A percentile compares a stretch with the other conserved stretches of the same genome.
phyloP scores from a whole-genome alignment of 1,140 invertebrate genomes.

The Drosophila melanica region DNA sequence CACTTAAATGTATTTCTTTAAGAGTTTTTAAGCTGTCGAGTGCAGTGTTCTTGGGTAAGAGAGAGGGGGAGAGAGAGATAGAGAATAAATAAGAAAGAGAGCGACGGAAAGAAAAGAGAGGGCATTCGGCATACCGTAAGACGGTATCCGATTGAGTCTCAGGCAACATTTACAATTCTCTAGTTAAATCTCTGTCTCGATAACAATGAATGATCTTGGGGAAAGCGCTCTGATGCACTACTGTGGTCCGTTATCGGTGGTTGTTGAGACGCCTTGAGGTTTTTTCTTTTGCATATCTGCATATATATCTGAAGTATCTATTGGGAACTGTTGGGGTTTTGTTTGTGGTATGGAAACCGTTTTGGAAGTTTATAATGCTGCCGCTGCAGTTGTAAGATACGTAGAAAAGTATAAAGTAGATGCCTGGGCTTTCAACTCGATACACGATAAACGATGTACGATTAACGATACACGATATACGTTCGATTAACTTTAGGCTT shows the following conservation, averaged over 20 bases:
- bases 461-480: background rate
- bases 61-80: background rate
- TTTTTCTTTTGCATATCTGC: background rate
- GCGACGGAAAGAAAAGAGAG: background rate
- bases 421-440: conserved; percentile 17
- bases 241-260: conserved; percentile 59
- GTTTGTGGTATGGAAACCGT: conserved; percentile 42
- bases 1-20: conserved; percentile 32
- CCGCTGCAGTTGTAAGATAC: conserved; percentile 39
- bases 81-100: background rate
- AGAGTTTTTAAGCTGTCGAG: conserved; percentile 8
- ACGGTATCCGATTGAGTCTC: conserved; percentile 3
- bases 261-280: conserved; percentile 37
- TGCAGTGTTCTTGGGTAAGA: background rate
- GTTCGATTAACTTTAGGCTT: conserved; percentile 8
- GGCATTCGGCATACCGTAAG: background rate
- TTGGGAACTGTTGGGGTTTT: background rate
- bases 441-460: background rate
- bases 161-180: conserved; percentile 19
- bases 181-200: conserved; percentile 15
- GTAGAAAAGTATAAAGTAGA: conserved; percentile 55
- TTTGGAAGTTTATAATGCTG: conserved; percentile 41
- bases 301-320: conserved; percentile 13
- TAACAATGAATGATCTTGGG: conserved; percentile 38
- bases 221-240: conserved; percentile 45